Evolutionary conservation across 2,888 invertebrate genomes (phyloP).

Genomic region (Operophtera brumata): DNA sequence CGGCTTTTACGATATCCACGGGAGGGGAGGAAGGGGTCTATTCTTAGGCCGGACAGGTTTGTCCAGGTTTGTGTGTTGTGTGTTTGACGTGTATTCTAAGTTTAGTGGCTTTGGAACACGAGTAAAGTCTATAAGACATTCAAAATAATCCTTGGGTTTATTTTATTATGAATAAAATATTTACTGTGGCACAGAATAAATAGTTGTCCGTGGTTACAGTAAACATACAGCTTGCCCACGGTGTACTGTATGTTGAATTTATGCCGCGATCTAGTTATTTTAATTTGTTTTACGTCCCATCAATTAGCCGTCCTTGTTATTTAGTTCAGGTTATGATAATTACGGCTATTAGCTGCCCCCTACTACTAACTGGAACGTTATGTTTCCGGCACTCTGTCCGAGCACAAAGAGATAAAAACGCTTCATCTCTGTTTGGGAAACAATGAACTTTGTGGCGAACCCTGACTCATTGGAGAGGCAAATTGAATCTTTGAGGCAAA

Average conservation of each 20-base stretch:
- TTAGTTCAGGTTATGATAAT: constrained; percentile 26
- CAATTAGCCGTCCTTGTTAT: constrained; percentile 29
- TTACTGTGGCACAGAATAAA: no score
- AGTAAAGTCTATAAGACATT: no score
- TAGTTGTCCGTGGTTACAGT: no score
- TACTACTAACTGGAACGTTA: constrained; percentile 27
- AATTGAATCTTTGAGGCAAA: constrained; percentile 8
- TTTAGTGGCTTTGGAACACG: no score
- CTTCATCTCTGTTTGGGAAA: constrained; percentile 22
- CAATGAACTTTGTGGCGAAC: constrained; percentile 21
- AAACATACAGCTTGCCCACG: no score
- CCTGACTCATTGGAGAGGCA: constrained; percentile 17
- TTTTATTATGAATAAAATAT: no score
- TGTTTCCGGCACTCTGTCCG: constrained; percentile 20
- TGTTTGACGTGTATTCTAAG: no score
- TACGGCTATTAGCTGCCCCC: constrained; percentile 26
- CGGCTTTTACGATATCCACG: no score
- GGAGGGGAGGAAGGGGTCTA: no score
- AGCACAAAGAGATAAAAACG: constrained; percentile 22
- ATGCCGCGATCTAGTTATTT: constrained; percentile 20
- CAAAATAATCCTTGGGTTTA: no score
- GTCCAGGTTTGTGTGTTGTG: no score
- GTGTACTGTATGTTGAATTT: not conserved
- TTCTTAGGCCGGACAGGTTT: no score
- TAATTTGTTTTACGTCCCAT: constrained; percentile 28